A percentile compares a stretch with the other conserved stretches of the same genome.
phyloP scores from a whole-genome alignment of 2,113 vertebrate genomes.

The Protobothrops mucrosquamatus region DNA sequence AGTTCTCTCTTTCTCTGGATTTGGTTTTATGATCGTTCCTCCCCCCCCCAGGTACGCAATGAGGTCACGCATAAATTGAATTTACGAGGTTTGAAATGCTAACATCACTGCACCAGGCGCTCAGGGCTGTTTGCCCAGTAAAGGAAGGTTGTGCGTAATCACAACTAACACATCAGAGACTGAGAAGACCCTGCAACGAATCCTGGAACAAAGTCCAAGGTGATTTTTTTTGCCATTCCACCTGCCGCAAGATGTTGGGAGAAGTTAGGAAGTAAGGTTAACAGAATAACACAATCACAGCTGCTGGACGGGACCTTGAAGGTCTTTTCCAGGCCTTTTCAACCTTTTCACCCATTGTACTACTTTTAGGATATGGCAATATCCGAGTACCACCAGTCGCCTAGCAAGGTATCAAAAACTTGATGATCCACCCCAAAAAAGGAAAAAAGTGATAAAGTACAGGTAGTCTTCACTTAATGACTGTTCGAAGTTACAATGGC shows the following conservation, averaged over 20 bases:
- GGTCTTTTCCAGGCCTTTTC: too few relatives aligned
- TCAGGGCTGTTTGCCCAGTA: neutral
- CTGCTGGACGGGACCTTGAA: too few relatives aligned
- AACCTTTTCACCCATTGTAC: too few relatives aligned
- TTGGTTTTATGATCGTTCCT: constrained; percentile 1
- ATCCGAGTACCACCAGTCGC: too few relatives aligned
- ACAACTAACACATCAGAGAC: neutral
- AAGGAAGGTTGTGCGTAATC: neutral
- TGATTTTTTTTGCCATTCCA: too few relatives aligned
- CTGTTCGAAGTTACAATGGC: too few relatives aligned
- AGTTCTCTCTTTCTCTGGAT: neutral
- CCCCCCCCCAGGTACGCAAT: neutral
- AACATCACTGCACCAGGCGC: neutral
- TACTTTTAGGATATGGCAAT: too few relatives aligned
- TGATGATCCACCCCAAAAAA: too few relatives aligned
- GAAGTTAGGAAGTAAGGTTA: neutral
- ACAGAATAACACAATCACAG: neutral
- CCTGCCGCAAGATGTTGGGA: neutral
- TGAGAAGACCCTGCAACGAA: neutral
- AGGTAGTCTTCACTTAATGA: too few relatives aligned
- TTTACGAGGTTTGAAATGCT: neutral
- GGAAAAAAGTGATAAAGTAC: too few relatives aligned
- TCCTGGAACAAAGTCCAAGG: neutral
- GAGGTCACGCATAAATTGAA: neutral
- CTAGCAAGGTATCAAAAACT: too few relatives aligned